Evolutionary conservation across 2,888 invertebrate genomes (phyloP), one percentile per base, ranked within the genome.

Genomic region (Sericinus montela): DNA sequence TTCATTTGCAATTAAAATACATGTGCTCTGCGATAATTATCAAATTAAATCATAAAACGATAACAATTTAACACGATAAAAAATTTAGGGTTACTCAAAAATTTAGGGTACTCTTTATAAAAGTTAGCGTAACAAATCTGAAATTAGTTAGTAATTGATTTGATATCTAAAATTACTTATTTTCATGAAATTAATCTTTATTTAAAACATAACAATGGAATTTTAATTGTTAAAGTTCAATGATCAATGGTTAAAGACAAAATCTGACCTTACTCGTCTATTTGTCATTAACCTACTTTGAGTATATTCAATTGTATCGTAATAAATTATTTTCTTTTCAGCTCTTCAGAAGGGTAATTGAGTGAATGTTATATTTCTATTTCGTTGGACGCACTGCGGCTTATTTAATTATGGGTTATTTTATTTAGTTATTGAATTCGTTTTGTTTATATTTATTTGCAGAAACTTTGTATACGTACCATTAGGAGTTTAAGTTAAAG

Each of bases 1-100:
- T 54, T 69, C 74, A 72, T 67, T 51, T 69, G 67, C 59, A 67
- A 54, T 62, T 67, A 60, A 53, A 55, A 59, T 54, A 50, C 54
- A 54, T 39, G 46, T 54, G 58, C 60, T 60, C 58, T 61, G 48
- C 53, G 37, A 49, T 51, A 45, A 55, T 40, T 46, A 57, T 51
- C 48, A 45, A 49, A 54, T 53, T 59, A 63, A 57, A 45, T 51
- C 55, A 60, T 48, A 39, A 53, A 58, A 51, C 25, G 10, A 41
- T 48, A 50, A 55, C 42, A 16, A 51, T 40, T 42, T 45, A 55
- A 48, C 25, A 19, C 19, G 5, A 19, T 34, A 30, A 60, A 25
- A 4, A 25, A 25, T 58, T 25, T 25, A 62, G 55, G 45, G 32
- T 54, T 51, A 10, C 14, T 47, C n/a, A n/a, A n/a, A n/a, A n/a